These are phyloP conservation scores for Blera fallax DNA, from an alignment of 2,888 invertebrate genomes.

Conservation along the genomic window DNA sequence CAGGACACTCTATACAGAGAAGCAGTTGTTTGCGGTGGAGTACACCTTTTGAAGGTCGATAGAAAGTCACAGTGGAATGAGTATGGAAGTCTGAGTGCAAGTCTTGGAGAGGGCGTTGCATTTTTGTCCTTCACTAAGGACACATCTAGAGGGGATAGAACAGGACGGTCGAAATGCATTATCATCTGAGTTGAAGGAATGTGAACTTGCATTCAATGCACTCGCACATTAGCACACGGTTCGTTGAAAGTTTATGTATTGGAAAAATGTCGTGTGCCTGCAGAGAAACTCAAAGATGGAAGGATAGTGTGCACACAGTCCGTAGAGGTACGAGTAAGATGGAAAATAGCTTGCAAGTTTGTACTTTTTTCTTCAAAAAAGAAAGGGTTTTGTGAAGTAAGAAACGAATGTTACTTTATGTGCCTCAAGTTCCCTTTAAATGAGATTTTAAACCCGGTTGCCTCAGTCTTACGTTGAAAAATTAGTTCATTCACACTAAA, in stretches of 20 bases:
- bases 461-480: too few relatives aligned
- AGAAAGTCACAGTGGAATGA: constrained; percentile 37
- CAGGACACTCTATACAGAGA: constrained; percentile 24
- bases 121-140: constrained; percentile 65
- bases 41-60: constrained; percentile 61
- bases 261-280: constrained; percentile 47
- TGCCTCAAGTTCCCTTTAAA: not conserved
- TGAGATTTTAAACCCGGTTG: not conserved
- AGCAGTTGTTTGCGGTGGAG: not conserved
- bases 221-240: constrained; percentile 49
- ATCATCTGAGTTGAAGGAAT: constrained; percentile 36
- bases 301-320: not conserved
- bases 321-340: not conserved
- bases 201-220: constrained; percentile 64
- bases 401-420: not conserved
- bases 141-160: not conserved
- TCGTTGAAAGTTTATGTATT: constrained; percentile 55
- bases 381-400: not conserved
- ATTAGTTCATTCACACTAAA: too few relatives aligned
- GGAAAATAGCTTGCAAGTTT: constrained; percentile 30
- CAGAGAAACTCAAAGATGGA: constrained; percentile 32
- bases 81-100: constrained; percentile 46
- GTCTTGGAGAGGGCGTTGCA: constrained; percentile 46
- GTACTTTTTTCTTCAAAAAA: not conserved
- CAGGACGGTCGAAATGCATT: constrained; percentile 42